These are phyloP conservation scores for Leucosticte australis DNA, from an alignment of 2,113 vertebrate genomes.

Conservation along the genomic window DNA sequence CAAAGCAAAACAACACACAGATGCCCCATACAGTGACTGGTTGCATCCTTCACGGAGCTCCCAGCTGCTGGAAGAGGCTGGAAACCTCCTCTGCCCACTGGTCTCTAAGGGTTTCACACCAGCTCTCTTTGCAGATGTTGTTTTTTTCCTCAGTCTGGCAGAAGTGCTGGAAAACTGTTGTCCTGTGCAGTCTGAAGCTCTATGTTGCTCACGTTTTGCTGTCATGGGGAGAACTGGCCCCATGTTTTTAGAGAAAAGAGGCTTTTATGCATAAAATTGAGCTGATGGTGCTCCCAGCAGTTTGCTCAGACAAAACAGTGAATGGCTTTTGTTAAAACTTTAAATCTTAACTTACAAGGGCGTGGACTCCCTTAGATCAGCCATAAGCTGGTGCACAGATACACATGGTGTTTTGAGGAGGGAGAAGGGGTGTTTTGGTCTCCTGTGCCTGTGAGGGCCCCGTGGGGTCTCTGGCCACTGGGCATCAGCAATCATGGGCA, in stretches of 20 bases:
- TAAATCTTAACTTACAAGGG: neutral
- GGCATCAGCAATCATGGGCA: neutral
- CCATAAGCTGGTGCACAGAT: neutral
- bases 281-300: neutral
- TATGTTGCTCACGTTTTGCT: rapidly evolving
- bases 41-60: neutral
- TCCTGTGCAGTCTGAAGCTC: neutral
- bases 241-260: neutral
- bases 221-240: neutral
- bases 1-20: neutral
- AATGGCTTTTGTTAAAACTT: neutral
- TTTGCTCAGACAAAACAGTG: neutral
- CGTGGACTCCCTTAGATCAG: neutral
- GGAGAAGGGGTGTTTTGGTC: neutral
- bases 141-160: neutral
- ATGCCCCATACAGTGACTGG: rapidly evolving
- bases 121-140: neutral
- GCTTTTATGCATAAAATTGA: conserved; percentile 5
- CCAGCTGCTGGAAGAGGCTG: neutral
- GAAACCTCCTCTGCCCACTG: neutral
- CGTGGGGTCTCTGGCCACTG: rapidly evolving
- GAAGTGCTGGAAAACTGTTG: neutral
- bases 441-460: neutral
- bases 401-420: neutral
- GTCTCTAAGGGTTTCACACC: neutral